phyloP scores from a whole-genome alignment of 1,140 invertebrate species.

The Cotesia typhae region DNA sequence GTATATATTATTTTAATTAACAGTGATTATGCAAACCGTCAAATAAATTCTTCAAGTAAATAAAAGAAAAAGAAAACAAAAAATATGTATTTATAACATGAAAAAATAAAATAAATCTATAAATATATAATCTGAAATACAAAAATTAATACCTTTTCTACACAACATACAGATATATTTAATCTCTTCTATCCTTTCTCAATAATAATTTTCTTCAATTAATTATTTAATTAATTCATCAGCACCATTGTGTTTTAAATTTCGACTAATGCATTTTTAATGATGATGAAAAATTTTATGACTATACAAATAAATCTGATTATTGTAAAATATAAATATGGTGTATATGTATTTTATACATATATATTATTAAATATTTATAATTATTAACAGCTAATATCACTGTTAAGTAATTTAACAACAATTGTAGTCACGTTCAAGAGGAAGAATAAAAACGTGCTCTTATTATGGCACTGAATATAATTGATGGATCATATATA shows the following conservation, averaged over 20 bases:
- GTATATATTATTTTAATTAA: conserved; percentile 2
- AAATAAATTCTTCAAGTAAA: conserved; percentile 20
- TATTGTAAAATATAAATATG: no score
- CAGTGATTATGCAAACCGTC: not conserved
- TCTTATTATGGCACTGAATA: conserved; percentile 53
- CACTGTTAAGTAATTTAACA: conserved; percentile 38
- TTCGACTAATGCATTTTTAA: conserved; percentile 7
- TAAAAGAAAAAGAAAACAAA: not conserved
- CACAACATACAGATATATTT: conserved; percentile 4
- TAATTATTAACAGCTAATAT: conserved; percentile 37
- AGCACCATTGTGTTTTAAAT: no score
- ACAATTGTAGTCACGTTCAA: conserved; percentile 48
- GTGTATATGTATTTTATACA: no score
- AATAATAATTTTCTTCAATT: not conserved
- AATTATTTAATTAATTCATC: not conserved
- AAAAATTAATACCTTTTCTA: not conserved
- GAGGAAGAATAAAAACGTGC: conserved; percentile 25
- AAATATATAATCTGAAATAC: not conserved
- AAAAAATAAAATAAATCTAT: conserved; percentile 1
- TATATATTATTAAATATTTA: conserved; percentile 5
- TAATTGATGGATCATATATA: conserved; percentile 40
- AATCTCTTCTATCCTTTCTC: not conserved
- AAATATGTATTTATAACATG: not conserved
- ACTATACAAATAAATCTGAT: no score
- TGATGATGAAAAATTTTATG: not conserved